These are phyloP conservation scores for Polylopha cassiicola DNA, from an alignment of 2,888 invertebrate species.

Conservation along the genomic window DNA sequence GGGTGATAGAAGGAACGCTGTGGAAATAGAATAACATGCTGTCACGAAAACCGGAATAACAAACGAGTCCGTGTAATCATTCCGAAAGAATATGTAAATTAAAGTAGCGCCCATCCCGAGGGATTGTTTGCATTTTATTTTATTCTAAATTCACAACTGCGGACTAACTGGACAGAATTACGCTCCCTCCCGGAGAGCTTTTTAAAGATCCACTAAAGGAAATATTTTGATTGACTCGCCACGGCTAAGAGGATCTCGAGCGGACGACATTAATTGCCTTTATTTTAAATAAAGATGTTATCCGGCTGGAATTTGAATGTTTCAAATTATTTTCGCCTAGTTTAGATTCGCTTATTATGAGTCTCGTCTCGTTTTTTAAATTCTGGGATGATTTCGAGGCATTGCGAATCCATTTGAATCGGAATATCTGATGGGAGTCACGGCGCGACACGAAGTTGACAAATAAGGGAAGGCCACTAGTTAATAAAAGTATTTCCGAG, in stretches of 20 bases:
- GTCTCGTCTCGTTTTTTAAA: too few species aligned
- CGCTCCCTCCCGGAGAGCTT: too few species aligned
- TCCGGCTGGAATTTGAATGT: too few species aligned
- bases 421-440: slow-evolving; percentile 6
- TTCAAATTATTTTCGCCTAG: too few species aligned
- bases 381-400: too few species aligned
- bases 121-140: slow-evolving; percentile 11
- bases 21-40: slow-evolving; percentile 37
- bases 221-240: background rate
- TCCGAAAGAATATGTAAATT: slow-evolving; percentile 20
- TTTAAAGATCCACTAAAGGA: slow-evolving; percentile 1
- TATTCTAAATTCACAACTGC: slow-evolving; percentile 5
- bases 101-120: slow-evolving; percentile 18
- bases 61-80: slow-evolving; percentile 20
- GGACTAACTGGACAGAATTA: background rate
- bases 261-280: too few species aligned
- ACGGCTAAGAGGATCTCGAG: too few species aligned
- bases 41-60: slow-evolving; percentile 28
- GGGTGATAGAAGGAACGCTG: slow-evolving; percentile 28
- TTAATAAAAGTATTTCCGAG: slow-evolving; percentile 30
- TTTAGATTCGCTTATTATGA: too few species aligned
- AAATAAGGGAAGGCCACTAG: slow-evolving; percentile 23
- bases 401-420: too few species aligned
- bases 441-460: slow-evolving; percentile 7
- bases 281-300: too few species aligned